A percentile compares a stretch with the other conserved stretches of the same genome.
These are phyloP conservation scores for Bostrychus sinensis DNA, from an alignment of 2,113 vertebrate genomes.

Conservation along the genomic window DNA sequence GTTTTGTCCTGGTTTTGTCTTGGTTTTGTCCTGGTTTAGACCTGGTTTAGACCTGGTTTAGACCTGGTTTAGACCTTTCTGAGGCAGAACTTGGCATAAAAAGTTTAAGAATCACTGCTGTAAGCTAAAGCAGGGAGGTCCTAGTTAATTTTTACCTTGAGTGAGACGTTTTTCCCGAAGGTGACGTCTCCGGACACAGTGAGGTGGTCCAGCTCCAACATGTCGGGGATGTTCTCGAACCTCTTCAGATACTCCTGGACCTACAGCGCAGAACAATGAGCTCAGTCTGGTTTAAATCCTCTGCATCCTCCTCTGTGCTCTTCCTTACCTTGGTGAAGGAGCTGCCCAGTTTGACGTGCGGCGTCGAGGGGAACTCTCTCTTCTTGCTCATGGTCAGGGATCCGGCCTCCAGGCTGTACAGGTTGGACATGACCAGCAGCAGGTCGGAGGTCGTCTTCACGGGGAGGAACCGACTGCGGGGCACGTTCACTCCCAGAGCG, in stretches of 20 bases:
- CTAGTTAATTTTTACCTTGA: conserved; percentile 83
- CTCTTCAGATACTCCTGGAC: conserved; percentile 92
- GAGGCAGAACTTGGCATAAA: neutral
- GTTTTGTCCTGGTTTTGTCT: too few relatives aligned
- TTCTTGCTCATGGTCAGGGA: conserved; percentile 95
- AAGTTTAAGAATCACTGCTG: neutral
- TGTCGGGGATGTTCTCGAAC: conserved; percentile 96
- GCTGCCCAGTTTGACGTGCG: conserved; percentile 95
- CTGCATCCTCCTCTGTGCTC: neutral
- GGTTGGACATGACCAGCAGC: conserved; percentile 95
- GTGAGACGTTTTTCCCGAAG: conserved; percentile 93
- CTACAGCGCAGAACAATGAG: conserved; percentile 71
- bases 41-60: too few relatives aligned
- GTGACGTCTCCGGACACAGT: conserved; percentile 98
- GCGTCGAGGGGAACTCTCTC: conserved; percentile 92
- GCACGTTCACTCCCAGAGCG: conserved; percentile 94
- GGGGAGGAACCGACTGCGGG: conserved; percentile 96
- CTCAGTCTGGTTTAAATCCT: too few relatives aligned
- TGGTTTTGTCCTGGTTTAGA: too few relatives aligned
- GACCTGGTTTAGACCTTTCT: neutral
- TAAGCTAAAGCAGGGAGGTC: neutral
- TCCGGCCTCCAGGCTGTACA: conserved; percentile 94
- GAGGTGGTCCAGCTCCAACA: conserved; percentile 97
- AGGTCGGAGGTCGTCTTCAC: conserved; percentile 97
- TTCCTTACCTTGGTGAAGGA: conserved; percentile 93